Conservation (phyloP, 2,888 invertebrate genomes). For the Stenodema calcarata region DNA sequence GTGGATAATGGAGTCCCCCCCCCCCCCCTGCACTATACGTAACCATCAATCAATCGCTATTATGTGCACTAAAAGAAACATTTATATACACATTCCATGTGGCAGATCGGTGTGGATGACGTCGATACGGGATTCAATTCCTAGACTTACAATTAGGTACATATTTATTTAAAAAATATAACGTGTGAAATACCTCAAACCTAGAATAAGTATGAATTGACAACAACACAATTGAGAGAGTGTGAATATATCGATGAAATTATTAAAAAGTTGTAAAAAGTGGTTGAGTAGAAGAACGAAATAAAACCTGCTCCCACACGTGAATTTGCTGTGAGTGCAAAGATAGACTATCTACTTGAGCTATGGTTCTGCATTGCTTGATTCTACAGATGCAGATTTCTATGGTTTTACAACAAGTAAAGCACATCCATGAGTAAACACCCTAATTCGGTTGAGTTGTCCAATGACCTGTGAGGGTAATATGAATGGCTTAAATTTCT, state of each 20-base stretch:
- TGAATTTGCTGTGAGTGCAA: slow-evolving; percentile 36
- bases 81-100: too few relatives aligned
- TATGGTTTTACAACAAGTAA: slow-evolving; percentile 43
- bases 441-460: background rate
- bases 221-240: background rate
- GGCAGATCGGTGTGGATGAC: too few relatives aligned
- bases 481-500: background rate
- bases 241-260: background rate
- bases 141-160: too few relatives aligned
- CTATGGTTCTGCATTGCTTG: slow-evolving; percentile 41
- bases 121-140: too few relatives aligned
- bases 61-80: too few relatives aligned
- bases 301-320: slow-evolving; percentile 36
- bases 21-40: too few relatives aligned
- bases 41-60: too few relatives aligned
- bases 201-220: background rate
- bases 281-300: slow-evolving; percentile 5
- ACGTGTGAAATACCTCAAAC: background rate
- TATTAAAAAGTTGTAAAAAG: background rate
- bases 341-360: slow-evolving; percentile 31
- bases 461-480: slow-evolving; percentile 23
- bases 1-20: too few relatives aligned
- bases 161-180: too few relatives aligned
- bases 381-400: slow-evolving; percentile 42
- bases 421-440: slow-evolving; percentile 34